Conservation (phyloP, 2,113 vertebrate species). For the Phoenicopterus ruber region DNA sequence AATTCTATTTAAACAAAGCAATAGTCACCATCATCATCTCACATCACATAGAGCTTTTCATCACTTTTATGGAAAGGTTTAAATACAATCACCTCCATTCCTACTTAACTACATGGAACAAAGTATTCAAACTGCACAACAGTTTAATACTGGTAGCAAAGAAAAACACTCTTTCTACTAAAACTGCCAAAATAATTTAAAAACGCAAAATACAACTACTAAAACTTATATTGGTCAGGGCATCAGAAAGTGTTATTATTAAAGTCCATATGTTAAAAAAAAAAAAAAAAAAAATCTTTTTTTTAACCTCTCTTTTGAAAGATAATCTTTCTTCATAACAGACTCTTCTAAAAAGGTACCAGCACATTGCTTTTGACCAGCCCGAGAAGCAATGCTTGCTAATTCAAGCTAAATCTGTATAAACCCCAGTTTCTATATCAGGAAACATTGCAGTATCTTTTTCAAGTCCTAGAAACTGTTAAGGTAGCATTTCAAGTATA, state of each 20-base stretch:
- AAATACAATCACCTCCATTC: background rate
- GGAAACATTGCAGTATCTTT: background rate
- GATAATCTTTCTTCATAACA: background rate
- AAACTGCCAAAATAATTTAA: background rate
- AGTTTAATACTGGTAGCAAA: background rate
- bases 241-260: background rate
- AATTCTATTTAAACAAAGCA: background rate
- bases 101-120: background rate
- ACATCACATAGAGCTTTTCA: background rate
- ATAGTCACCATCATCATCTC: background rate
- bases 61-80: background rate
- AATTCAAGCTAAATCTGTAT: background rate
- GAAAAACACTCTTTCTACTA: background rate
- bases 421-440: background rate
- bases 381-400: background rate
- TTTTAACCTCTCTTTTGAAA: background rate
- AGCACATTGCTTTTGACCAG: background rate
- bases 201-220: background rate
- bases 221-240: background rate
- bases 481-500: background rate
- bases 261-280: background rate
- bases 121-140: background rate
- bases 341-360: background rate
- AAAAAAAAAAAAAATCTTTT: no score
- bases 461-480: background rate